Percentiles rank a stretch among this genome's conserved stretches.
These are phyloP conservation scores for Amblyjoppa fuscipennis DNA, from an alignment of 2,888 invertebrate species.

Conservation along the genomic window DNA sequence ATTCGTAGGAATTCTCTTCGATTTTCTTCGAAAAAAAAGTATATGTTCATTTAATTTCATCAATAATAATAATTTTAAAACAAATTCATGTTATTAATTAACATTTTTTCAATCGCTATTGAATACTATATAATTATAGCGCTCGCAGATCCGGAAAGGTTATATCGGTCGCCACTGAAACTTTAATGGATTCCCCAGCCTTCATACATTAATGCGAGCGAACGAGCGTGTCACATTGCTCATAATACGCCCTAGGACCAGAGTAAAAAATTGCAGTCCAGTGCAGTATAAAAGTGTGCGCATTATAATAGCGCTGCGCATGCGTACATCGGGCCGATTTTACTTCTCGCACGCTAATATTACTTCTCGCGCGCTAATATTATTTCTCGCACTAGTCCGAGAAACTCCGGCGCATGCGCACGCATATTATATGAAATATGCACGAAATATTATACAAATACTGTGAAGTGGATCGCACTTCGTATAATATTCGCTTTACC, in stretches of 20 bases:
- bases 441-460: too few relatives aligned
- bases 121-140: slow-evolving; percentile 16
- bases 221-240: slow-evolving; percentile 14
- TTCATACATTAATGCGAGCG: background rate
- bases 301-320: too few relatives aligned
- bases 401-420: too few relatives aligned
- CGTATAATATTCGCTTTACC: too few relatives aligned
- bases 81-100: background rate
- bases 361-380: too few relatives aligned
- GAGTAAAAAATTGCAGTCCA: slow-evolving; percentile 1
- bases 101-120: slow-evolving; percentile 13
- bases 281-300: background rate
- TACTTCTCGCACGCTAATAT: too few relatives aligned
- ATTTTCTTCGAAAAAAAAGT: too few relatives aligned
- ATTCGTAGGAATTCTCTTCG: too few relatives aligned
- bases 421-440: too few relatives aligned
- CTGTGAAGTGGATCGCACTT: too few relatives aligned
- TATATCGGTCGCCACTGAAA: slow-evolving; percentile 75
- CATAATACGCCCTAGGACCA: background rate
- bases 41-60: background rate
- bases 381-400: too few relatives aligned
- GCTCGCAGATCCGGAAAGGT: background rate
- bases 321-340: too few relatives aligned
- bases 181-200: slow-evolving; percentile 75
- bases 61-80: background rate